Evolutionary conservation across 2,888 invertebrate species (phyloP).

Genomic region (Chrysotoxum bicinctum): DNA sequence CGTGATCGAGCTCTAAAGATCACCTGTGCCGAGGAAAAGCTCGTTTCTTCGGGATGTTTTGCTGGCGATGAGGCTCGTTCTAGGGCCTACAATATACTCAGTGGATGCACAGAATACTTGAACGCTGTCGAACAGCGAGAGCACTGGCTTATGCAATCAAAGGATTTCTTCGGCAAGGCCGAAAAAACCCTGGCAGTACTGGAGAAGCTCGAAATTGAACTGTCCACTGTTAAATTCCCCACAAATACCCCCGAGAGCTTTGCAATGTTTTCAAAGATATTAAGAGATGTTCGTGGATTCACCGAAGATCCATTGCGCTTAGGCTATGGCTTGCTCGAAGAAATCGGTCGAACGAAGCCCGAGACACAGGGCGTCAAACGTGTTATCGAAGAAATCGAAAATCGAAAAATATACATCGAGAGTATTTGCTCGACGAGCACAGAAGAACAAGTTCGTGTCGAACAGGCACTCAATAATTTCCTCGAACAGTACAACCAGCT

Average conservation of each 20-base stretch:
- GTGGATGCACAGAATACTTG: constrained; percentile 87
- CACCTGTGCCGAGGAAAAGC: constrained; percentile 89
- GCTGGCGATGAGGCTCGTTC: constrained; percentile 87
- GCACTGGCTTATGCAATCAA: constrained; percentile 85
- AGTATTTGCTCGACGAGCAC: constrained; percentile 86
- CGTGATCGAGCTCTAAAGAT: constrained; percentile 90
- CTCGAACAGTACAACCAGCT: constrained; percentile 87
- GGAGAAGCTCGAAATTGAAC: constrained; percentile 88
- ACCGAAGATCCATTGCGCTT: constrained; percentile 86
- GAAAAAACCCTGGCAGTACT: constrained; percentile 87
- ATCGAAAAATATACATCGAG: constrained; percentile 86
- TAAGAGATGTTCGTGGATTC: constrained; percentile 86
- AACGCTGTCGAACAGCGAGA: constrained; percentile 88
- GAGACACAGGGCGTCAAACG: constrained; percentile 87
- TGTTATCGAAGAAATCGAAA: constrained; percentile 88
- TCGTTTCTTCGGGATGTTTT: constrained; percentile 87
- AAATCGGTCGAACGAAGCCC: constrained; percentile 85
- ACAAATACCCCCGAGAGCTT: constrained; percentile 86
- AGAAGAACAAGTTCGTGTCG: constrained; percentile 87
- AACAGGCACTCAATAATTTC: constrained; percentile 86
- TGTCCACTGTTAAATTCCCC: constrained; percentile 86
- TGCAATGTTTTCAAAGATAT: constrained; percentile 86
- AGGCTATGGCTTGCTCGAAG: constrained; percentile 88
- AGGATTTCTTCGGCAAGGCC: constrained; percentile 89
- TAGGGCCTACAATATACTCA: constrained; percentile 86